Base-by-base conservation (phyloP, 2,888 invertebrate genomes). In the Euphydryas editha region DNA sequence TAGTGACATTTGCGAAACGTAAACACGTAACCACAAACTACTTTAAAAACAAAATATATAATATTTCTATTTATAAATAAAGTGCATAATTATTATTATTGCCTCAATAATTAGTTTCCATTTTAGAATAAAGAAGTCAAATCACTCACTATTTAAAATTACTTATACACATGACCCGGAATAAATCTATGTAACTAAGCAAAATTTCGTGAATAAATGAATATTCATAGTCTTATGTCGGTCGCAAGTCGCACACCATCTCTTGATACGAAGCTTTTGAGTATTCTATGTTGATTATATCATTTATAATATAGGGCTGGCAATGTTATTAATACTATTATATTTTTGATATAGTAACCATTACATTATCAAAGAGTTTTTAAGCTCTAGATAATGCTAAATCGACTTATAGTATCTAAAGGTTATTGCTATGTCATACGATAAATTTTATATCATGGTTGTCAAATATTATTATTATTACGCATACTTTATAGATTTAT, bases 151-250 rank as follows among this genome's bases (percentile, higher is more conserved):
- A 68, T 62, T 46, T 47, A 36, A 55, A 71, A 66, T 62, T 62
- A 68, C 59, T 63, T 68, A 69, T 70, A 59, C 68, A 71, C 67
- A 73, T 72, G 73, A 76, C 69, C 77, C 81, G 82, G 83, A 84
- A 76, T 77, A 82, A 85, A 82, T 83, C 81, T 78, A 79, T 79
- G 68, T 67, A 71, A 72, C 80, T 82, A 81, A 84, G 85, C 83
- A 86, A 87, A 87, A 85, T 86, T 86, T 86, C 81, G 82, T 84
- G 84, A 86, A 85, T 85, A 85, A 84, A 85, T 88, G 88, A 88
- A 90, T 91, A 91, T 90, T 89, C 88, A 91, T 89, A 77, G 81
- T 76, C 80, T 83, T 82, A 77, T 82, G 85, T 85, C 85, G 85
- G 83, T 87, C 87, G 85, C 88, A 88, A 90, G 87, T 88, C 86